Base-by-base conservation (phyloP, 1,140 invertebrate genomes). In the Holcopasites calliopsidis region DNA sequence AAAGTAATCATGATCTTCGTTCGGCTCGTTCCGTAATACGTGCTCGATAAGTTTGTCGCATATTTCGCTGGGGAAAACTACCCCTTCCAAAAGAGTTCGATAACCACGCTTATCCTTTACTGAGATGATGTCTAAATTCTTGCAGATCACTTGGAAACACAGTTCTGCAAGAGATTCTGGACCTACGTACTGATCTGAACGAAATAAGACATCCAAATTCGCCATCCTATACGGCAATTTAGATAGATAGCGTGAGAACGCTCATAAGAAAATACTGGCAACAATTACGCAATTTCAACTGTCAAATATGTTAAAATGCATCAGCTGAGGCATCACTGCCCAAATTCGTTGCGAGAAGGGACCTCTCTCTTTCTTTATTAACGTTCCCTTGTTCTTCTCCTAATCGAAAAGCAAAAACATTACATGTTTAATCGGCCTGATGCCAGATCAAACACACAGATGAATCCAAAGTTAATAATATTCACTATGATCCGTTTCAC, bases 41-140 rank as follows among this genome's bases (percentile, higher is more conserved):
- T 92, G 89, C 69, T 94, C 89, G 6, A 97, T 90, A 21, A 96
- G 90, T 87, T 92, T 93, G 87, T 96, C 95, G 86, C 95, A 95
- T 76, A 96, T 94, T 90, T 95, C 95, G 79, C 93, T 93, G 8
- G 95, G 95, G 50, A 95, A 91, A 74, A 91, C 92, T 42, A 95
- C 85, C 47, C 92, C 94, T 80, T 91, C 89, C 71, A 88, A 91
- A 40, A 93, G 88, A 74, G 79, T 85, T 68, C 91, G 85, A 44
- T 90, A 87, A 6, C 88, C 90, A 61, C 77, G 69, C 50, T 85
- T 80, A 62, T 87, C 87, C 50, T 82, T 87, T 28, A 85, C 86
- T 54, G 93, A 94, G 68, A 95, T 93, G 13, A 93, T 93, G 58
- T 93, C 91, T n/a, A 94, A 80, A 88, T 95, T 91, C 77, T 93